Evolutionary conservation across 2,113 vertebrate genomes (phyloP).

Genomic region (Sebastes fasciatus): DNA sequence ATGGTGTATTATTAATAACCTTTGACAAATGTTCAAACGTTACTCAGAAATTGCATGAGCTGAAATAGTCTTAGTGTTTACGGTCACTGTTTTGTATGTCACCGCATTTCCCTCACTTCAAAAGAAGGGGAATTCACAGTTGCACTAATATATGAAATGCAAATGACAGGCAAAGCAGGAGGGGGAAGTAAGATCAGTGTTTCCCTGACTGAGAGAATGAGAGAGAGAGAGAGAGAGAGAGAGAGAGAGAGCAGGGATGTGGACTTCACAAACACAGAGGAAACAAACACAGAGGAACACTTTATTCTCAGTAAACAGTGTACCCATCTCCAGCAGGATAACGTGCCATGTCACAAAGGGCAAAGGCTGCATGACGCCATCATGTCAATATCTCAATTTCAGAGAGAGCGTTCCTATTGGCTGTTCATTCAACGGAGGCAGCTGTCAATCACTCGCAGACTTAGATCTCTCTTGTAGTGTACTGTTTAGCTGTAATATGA

Average conservation of each 20-base stretch:
- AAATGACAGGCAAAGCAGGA: slow-evolving; percentile 71
- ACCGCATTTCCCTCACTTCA: slow-evolving; percentile 18
- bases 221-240: slow-evolving; percentile 4
- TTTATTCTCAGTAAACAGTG: no score
- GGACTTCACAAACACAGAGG: not conserved
- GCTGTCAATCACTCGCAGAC: no score
- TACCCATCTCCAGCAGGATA: no score
- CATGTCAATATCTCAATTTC: no score
- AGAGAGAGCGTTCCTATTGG: no score
- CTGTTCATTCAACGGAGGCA: no score
- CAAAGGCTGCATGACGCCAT: no score
- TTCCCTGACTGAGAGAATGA: slow-evolving; percentile 29
- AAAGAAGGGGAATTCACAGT: slow-evolving; percentile 67
- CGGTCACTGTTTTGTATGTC: slow-evolving; percentile 34
- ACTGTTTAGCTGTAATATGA: no score
- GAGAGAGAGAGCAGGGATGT: not conserved
- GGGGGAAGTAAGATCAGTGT: slow-evolving; percentile 51
- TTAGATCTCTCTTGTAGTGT: no score
- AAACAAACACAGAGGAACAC: not conserved
- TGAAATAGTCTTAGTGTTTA: slow-evolving; percentile 13
- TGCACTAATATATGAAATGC: slow-evolving; percentile 64
- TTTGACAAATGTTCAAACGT: not conserved
- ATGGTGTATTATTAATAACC: not conserved
- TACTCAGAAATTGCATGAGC: not conserved
- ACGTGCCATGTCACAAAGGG: no score